Evolutionary conservation across 2,888 invertebrate species (phyloP).

Genomic region (Aplocera efformata): DNA sequence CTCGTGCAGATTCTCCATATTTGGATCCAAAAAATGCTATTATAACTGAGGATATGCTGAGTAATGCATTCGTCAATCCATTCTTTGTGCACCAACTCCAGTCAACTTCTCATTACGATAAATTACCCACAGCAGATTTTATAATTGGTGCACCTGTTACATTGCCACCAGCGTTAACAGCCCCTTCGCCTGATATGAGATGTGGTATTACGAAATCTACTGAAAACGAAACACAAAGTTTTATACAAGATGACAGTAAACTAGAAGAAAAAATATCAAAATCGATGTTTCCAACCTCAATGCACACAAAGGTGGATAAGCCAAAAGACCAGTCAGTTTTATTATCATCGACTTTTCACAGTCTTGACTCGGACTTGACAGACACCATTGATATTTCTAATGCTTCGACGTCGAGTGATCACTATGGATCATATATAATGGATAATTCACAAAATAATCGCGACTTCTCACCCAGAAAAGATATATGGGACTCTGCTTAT

Average conservation of each 20-base stretch:
- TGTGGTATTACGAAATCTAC: constrained; percentile 42
- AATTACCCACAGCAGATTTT: constrained; percentile 59
- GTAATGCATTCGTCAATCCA: constrained; percentile 63
- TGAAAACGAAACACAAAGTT: constrained; percentile 22
- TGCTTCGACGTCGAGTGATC: constrained; percentile 39
- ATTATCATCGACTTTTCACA: constrained; percentile 50
- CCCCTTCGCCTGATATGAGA: constrained; percentile 50
- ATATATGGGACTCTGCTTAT: constrained; percentile 77
- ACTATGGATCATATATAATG: constrained; percentile 37
- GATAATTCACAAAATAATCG: constrained; percentile 34
- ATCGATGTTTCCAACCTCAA: constrained; percentile 38
- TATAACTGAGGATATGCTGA: constrained; percentile 41
- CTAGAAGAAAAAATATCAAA: constrained; percentile 28
- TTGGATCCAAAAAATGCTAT: constrained; percentile 41
- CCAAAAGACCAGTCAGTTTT: constrained; percentile 27
- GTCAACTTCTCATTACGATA: constrained; percentile 33
- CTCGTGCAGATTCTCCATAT: constrained; percentile 49
- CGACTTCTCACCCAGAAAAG: constrained; percentile 58
- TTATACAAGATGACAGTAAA: constrained; percentile 15
- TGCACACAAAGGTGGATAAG: constrained; percentile 30
- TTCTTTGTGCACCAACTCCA: constrained; percentile 56
- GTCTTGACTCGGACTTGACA: constrained; percentile 50
- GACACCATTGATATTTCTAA: constrained; percentile 43
- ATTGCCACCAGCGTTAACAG: constrained; percentile 58
- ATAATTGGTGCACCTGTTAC: constrained; percentile 78